Percentiles rank a stretch among this genome's conserved stretches.
These are phyloP conservation scores for Drosophila anomalata DNA, from an alignment of 2,888 invertebrate genomes.

Conservation along the genomic window DNA sequence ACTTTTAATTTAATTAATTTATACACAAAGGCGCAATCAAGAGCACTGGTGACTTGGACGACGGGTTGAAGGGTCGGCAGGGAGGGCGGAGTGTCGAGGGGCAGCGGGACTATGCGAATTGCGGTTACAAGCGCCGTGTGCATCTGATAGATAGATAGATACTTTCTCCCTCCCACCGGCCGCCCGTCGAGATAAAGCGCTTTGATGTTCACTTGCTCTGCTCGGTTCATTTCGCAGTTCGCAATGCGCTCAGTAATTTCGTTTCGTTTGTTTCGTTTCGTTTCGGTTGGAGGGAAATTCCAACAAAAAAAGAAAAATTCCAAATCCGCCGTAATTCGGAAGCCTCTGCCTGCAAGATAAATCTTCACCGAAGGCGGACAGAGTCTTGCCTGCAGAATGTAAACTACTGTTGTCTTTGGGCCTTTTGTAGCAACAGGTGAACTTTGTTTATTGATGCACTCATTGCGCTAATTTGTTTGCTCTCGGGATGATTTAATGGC, in stretches of 20 bases:
- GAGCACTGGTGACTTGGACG: slow-evolving; percentile 48
- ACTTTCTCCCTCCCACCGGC: slow-evolving; percentile 12
- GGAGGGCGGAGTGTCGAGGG: neutral
- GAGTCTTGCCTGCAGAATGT: slow-evolving; percentile 6
- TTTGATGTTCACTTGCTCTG: slow-evolving; percentile 35
- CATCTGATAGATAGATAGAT: slow-evolving; percentile 54
- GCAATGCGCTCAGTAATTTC: slow-evolving; percentile 12
- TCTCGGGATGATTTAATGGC: slow-evolving; percentile 38
- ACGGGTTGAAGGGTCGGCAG: slow-evolving; percentile 14
- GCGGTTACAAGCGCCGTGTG: slow-evolving; percentile 44
- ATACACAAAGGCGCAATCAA: slow-evolving; percentile 82
- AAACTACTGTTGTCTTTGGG: slow-evolving; percentile 16
- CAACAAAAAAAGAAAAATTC: slow-evolving; percentile 51
- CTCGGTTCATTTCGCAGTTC: slow-evolving; percentile 27
- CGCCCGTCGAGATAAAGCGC: slow-evolving; percentile 28
- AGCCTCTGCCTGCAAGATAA: slow-evolving; percentile 42
- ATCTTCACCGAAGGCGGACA: slow-evolving; percentile 12
- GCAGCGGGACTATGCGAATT: slow-evolving; percentile 35
- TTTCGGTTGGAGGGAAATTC: slow-evolving; percentile 54
- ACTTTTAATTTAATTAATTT: slow-evolving; percentile 84
- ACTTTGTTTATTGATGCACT: slow-evolving; percentile 38
- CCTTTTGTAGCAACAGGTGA: slow-evolving; percentile 36
- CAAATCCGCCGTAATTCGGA: slow-evolving; percentile 52
- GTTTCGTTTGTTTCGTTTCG: slow-evolving; percentile 50
- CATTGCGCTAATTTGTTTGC: slow-evolving; percentile 33